phyloP scores from a whole-genome alignment of 2,888 invertebrate genomes.

The Gastracanthus pulcherrimus region DNA sequence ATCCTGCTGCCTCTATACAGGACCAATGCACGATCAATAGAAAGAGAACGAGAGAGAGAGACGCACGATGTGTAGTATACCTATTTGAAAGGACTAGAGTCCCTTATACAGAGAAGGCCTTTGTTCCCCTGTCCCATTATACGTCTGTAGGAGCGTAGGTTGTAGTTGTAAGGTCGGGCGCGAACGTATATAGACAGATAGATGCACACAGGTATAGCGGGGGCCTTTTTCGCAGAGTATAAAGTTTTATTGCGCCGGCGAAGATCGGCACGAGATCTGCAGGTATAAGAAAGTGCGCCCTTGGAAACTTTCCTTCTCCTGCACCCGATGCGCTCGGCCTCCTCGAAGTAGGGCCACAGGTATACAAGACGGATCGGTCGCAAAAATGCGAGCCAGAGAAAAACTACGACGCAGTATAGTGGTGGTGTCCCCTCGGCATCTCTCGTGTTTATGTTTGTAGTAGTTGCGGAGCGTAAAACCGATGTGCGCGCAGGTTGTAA shows the following conservation, averaged over 20 bases:
- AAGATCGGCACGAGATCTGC: conserved; percentile 39
- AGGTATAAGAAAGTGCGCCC: conserved; percentile 23
- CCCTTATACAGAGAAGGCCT: conserved; percentile 29
- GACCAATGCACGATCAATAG: neutral
- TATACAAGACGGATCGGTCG: neutral
- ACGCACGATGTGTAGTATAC: neutral
- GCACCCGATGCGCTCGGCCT: neutral
- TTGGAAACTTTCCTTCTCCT: conserved; percentile 26
- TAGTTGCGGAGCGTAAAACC: neutral
- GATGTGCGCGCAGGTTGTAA: conserved; percentile 24
- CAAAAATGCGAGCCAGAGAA: too few species aligned
- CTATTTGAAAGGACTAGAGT: neutral
- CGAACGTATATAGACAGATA: too few species aligned
- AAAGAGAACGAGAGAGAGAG: neutral
- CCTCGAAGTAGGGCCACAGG: neutral
- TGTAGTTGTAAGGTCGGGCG: too few species aligned
- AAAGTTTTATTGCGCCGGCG: conserved; percentile 40
- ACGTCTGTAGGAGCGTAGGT: neutral
- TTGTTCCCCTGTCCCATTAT: conserved; percentile 48
- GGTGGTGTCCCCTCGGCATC: too few species aligned
- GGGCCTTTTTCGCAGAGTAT: conserved; percentile 41
- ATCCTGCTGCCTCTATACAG: neutral
- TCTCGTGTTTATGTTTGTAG: too few species aligned
- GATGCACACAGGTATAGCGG: neutral
- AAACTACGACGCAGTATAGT: too few species aligned